A percentile compares a stretch with the other conserved stretches of the same genome.
Evolutionary conservation across 2,888 invertebrate species (phyloP).

Genomic region (Drosophila mayaguana): DNA sequence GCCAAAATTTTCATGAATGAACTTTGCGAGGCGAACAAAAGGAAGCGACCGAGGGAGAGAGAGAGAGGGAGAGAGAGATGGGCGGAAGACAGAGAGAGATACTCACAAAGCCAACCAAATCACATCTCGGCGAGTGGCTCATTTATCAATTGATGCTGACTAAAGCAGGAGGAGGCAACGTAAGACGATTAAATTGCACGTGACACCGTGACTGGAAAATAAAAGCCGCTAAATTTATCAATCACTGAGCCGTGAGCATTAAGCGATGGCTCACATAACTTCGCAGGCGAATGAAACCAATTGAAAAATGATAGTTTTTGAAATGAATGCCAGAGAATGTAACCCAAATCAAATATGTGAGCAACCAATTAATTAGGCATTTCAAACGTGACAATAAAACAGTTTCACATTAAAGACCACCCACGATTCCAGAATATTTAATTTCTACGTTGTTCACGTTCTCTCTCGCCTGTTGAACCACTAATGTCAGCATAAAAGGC

Average conservation of each 20-base stretch:
- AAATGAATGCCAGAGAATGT: conserved; percentile 48
- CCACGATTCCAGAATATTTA: conserved; percentile 37
- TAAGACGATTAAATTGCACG: conserved; percentile 81
- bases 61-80: not conserved
- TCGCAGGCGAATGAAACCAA: conserved; percentile 40
- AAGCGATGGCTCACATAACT: conserved; percentile 8
- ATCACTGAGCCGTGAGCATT: conserved; percentile 43
- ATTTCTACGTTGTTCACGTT: not conserved
- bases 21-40: conserved; percentile 41
- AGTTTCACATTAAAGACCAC: conserved; percentile 46
- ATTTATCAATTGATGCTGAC: conserved; percentile 61
- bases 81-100: not conserved
- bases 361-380: conserved; percentile 46
- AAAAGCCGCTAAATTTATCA: conserved; percentile 48
- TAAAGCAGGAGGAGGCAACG: conserved; percentile 19
- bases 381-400: conserved; percentile 32
- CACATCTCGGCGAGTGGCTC: conserved; percentile 37
- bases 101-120: conserved; percentile 29
- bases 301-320: conserved; percentile 58
- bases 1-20: conserved; percentile 65
- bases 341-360: conserved; percentile 45
- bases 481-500: conserved; percentile 29
- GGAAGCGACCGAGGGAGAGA: conserved; percentile 14
- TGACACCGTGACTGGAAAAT: conserved; percentile 67
- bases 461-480: conserved; percentile 15